Conservation (phyloP, 2,797 vertebrate genomes). For the Helicolenus hilgendorfi region DNA sequence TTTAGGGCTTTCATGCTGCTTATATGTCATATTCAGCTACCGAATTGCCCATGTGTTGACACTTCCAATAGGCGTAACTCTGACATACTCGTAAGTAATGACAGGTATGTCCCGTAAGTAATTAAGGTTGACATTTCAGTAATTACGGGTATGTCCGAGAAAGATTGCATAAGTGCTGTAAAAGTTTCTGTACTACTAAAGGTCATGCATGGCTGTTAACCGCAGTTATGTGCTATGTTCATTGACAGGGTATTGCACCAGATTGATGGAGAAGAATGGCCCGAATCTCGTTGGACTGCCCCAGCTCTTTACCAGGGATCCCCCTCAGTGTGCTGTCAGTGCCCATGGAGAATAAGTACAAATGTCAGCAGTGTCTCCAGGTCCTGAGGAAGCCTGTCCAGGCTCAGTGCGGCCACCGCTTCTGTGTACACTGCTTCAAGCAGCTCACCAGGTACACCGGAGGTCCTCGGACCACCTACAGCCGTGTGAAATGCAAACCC, state of each 20-base stretch:
- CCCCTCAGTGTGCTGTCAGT: conserved; percentile 94
- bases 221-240: conserved; percentile 5
- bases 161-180: neutral
- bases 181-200: neutral
- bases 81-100: neutral
- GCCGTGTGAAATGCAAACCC: conserved; percentile 47
- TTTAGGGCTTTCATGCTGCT: neutral
- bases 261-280: conserved; percentile 91
- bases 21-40: neutral
- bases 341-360: conserved; percentile 96
- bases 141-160: neutral
- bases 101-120: neutral
- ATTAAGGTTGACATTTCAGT: neutral
- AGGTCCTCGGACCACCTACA: conserved; percentile 50
- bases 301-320: conserved; percentile 93
- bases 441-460: conserved; percentile 94
- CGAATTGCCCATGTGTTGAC: neutral
- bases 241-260: conserved; percentile 67
- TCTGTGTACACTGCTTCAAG: conserved; percentile 95
- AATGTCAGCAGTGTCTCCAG: conserved; percentile 95
- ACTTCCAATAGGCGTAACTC: neutral
- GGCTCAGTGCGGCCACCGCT: conserved; percentile 97
- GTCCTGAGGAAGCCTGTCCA: conserved; percentile 96
- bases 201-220: neutral
- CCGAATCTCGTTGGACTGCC: conserved; percentile 89